Evolutionary conservation across 2,888 invertebrate species (phyloP).

Genomic region (Erynnis tages): DNA sequence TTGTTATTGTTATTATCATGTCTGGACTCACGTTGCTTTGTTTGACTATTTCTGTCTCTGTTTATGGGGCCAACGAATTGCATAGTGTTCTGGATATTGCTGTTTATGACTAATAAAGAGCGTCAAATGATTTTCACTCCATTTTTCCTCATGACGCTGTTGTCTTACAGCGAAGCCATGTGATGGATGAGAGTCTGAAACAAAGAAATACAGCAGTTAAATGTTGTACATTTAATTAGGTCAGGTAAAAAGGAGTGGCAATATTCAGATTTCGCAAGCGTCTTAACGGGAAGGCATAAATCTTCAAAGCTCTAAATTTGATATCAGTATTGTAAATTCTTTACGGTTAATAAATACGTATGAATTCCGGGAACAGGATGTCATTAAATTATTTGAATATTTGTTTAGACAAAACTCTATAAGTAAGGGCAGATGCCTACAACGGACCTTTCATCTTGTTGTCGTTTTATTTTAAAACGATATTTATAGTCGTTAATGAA

Average conservation of each 20-base stretch:
- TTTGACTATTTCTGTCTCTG: constrained; percentile 33
- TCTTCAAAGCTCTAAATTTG: no score
- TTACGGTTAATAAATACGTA: no score
- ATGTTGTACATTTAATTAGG: background rate
- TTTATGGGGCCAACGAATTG: constrained; percentile 21
- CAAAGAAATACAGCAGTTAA: constrained; percentile 6
- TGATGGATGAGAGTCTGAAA: constrained; percentile 8
- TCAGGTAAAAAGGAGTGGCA: background rate
- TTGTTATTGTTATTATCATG: constrained; percentile 54
- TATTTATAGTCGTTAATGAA: no score
- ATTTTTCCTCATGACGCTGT: background rate
- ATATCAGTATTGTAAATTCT: no score
- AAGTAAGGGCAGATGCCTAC: no score
- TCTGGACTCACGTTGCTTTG: constrained; percentile 39
- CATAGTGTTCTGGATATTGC: constrained; percentile 30
- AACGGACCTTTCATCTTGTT: no score
- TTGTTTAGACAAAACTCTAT: no score
- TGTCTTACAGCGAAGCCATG: background rate
- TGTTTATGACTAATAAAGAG: background rate
- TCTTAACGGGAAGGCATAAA: no score
- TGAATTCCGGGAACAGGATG: no score
- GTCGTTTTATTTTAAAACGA: no score
- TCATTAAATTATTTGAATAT: no score
- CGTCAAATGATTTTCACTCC: constrained; percentile 6
- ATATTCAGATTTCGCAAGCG: no score